Evolutionary conservation across 2,113 vertebrate species (phyloP).

Genomic region (Ailuropoda melanoleuca): DNA sequence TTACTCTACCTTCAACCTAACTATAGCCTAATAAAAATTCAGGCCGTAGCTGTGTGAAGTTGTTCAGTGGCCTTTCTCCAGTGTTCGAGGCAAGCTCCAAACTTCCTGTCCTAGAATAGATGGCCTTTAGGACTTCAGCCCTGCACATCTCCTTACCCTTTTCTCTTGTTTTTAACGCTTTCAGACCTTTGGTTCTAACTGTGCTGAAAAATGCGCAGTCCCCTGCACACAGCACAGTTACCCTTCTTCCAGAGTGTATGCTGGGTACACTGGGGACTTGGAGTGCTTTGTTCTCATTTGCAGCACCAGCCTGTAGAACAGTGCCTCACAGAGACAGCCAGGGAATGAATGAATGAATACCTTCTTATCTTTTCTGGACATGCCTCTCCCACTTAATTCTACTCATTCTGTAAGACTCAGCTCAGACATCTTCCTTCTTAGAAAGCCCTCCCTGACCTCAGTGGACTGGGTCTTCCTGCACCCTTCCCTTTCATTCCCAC

Average conservation of each 20-base stretch:
- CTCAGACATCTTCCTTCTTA: not conserved
- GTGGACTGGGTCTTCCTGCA: not conserved
- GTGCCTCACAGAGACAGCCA: not conserved
- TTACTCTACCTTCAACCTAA: not conserved
- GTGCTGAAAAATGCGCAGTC: not conserved
- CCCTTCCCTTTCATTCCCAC: not conserved
- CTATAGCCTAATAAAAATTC: not conserved
- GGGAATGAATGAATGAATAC: not conserved
- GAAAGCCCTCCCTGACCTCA: not conserved
- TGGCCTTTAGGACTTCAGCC: not conserved
- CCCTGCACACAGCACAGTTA: not conserved
- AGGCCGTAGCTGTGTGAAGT: not conserved
- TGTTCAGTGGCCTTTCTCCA: not conserved
- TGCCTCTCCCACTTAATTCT: not conserved
- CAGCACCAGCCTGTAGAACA: not conserved
- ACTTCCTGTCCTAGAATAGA: not conserved
- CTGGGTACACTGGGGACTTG: not conserved
- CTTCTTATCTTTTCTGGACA: not conserved
- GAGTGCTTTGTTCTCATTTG: not conserved
- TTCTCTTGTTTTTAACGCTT: not conserved
- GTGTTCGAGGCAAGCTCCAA: not conserved
- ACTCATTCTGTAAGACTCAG: not conserved
- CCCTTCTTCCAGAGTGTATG: not conserved
- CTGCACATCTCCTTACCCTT: not conserved
- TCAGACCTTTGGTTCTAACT: not conserved